Evolutionary conservation across 1,140 invertebrate genomes (phyloP), one percentile per base, ranked within the genome.

Genomic region (Wasmannia auropunctata): DNA sequence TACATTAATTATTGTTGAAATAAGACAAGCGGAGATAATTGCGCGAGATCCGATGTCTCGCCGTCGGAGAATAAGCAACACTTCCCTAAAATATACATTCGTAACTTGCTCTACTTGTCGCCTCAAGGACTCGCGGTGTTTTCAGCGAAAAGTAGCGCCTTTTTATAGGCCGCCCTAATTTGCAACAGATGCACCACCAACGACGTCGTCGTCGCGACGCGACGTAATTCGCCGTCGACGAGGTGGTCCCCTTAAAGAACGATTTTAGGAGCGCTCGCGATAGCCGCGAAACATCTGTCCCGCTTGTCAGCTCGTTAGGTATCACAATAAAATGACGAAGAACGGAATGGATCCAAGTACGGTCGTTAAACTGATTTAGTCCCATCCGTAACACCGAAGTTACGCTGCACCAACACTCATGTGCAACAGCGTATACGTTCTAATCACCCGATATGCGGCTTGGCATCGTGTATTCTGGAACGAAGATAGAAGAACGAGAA

Each of bases 171-270:
- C 51, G 25, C 5, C n/a, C 40, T 86, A 86, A 86, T 86, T 86
- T 60, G 67, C 63, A 86, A 86, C 85, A 86, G 79, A 86, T 86
- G 85, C 60, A 70, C 54, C 67, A 84, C 80, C 65, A 86, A 62
- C 79, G 85, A 83, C 63, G 74, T 65, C 60, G 74, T 65, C 60
- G 62, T 54, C 76, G 74, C 60, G 72, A 85, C 75, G 60, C 37
- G 63, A 25, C 34, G 11, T 43, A 34, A 56, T 85, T 25, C 75
- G 51, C 43, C 46, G 74, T 37, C 62, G 60, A 56, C 62, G 31
- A 85, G 75, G 76, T 85, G 76, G 79, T 83, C 79, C 40, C 37
- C 19, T 43, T 28, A 22, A 25, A 14, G 70, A 43, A 83, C 51
- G 51, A 83, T 83, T 83, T 83, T 60, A 72, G 28, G 67, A 46